These are phyloP conservation scores for Muschampia plurimacula DNA, from an alignment of 2,888 invertebrate genomes.

Conservation along the genomic window DNA sequence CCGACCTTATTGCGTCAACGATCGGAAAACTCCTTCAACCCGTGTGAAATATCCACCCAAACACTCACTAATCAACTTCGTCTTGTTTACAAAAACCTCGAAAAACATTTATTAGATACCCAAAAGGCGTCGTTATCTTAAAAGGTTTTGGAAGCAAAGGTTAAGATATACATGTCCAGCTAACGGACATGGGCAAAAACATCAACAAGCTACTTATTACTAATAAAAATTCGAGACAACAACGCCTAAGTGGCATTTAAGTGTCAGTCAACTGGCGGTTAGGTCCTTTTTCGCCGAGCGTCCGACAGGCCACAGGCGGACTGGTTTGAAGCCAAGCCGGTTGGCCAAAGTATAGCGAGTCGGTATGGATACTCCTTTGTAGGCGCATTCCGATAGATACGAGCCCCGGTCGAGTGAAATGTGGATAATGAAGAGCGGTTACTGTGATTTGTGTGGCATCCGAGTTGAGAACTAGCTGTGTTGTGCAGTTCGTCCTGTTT, in stretches of 20 bases:
- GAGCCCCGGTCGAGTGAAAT: slow-evolving; percentile 71
- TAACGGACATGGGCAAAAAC: slow-evolving; percentile 58
- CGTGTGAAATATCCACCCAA: slow-evolving; percentile 8
- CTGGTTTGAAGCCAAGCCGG: slow-evolving; percentile 74
- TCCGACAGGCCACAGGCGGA: slow-evolving; percentile 56
- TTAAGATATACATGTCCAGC: slow-evolving; percentile 54
- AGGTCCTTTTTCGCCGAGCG: slow-evolving; percentile 61
- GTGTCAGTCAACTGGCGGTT: slow-evolving; percentile 83
- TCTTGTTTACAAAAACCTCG: slow-evolving; percentile 27
- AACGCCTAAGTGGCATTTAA: slow-evolving; percentile 80
- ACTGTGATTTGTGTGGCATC: slow-evolving; percentile 81
- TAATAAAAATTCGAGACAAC: slow-evolving; percentile 80
- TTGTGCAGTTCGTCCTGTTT: slow-evolving; percentile 49
- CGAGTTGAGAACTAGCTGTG: slow-evolving; percentile 63
- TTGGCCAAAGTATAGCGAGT: slow-evolving; percentile 78
- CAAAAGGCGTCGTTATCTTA: slow-evolving; percentile 40
- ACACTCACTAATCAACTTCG: slow-evolving; percentile 21
- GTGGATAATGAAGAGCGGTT: slow-evolving; percentile 82
- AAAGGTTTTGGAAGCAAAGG: slow-evolving; percentile 55
- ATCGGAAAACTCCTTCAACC: neutral
- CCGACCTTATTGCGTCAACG: slow-evolving; percentile 54
- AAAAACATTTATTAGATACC: slow-evolving; percentile 25
- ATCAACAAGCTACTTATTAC: slow-evolving; percentile 75
- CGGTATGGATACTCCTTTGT: slow-evolving; percentile 77
- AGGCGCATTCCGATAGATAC: slow-evolving; percentile 83